Base-by-base conservation (phyloP, 2,888 invertebrate species). In the Campoplex nolae region DNA sequence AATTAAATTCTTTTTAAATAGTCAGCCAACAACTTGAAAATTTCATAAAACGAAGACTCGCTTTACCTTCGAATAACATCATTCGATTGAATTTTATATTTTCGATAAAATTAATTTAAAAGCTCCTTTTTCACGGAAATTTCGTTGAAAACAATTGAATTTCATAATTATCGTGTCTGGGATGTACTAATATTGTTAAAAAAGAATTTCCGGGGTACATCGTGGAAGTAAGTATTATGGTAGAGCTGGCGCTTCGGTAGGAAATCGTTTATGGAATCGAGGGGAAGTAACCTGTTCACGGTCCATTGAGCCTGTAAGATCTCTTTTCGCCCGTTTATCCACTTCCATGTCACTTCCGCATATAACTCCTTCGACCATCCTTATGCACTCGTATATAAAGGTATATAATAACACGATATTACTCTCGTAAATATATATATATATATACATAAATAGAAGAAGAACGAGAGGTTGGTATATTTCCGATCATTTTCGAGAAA, bases 281-380 rank as follows among this genome's bases (percentile, higher is more conserved):
- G 84, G 58, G 79, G 84, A 74, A 84, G 84, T 74, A 84, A 84
- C 79, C 74, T 75, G 79, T 58, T 84, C 84, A 84, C 79, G 79
- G 84, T 75, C 79, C 74, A 84, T 84, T 84, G 74, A 79, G 84
- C 68, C 79, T 84, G 84, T 79, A 84, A 84, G 84, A 84, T 84
- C 79, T 84, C 79, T n/a, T 79, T 79, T 58, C 56, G 84, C 75
- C 74, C 79, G 84, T 84, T 84, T 84, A 84, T 84, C 84, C 84
- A 70, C 74, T 75, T 75, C 75, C 74, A 74, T 70, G 74, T 79
- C 58, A 28, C 74, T 75, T 84, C 78, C 79, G 75, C 74, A 70
- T 79, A 62, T 65, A 81, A 23, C 38, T 28, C 74, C 32, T 54
- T 56, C 83, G 45, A 78, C 65, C 62, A 77, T 62, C 70, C 71